phyloP scores from a whole-genome alignment of 1,140 invertebrate genomes.

The Dysdera silvatica region DNA sequence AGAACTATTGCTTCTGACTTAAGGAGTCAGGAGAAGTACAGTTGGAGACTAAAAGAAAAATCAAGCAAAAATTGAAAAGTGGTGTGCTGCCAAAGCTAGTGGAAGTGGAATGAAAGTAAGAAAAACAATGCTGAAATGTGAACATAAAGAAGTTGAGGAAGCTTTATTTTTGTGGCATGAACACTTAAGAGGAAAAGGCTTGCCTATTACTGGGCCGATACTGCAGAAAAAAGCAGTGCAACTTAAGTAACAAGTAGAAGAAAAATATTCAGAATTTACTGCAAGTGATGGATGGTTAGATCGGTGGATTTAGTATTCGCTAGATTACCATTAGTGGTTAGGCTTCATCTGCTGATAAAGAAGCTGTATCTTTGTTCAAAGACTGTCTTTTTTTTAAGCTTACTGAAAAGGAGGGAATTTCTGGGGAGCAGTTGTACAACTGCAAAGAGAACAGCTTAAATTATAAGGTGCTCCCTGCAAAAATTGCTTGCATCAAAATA shows the following conservation, averaged over 20 bases:
- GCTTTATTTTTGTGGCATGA: neutral
- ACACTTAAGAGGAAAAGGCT: neutral
- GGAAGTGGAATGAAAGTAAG: neutral
- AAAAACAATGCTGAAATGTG: slow-evolving; percentile 1
- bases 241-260: neutral
- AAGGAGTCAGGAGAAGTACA: neutral
- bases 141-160: neutral
- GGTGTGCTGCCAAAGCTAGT: neutral
- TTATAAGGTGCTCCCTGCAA: neutral
- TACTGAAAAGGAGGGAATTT: neutral
- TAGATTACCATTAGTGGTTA: neutral
- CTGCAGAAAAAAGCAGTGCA: neutral
- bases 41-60: neutral
- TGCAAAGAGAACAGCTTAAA: neutral
- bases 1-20: neutral
- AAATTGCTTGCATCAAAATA: slow-evolving; percentile 1
- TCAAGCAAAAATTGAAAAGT: neutral
- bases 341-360: neutral
- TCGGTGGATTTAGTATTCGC: neutral
- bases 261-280: neutral
- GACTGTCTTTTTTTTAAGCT: neutral
- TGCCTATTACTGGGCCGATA: neutral
- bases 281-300: slow-evolving; percentile 1
- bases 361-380: neutral
- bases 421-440: neutral